These are phyloP conservation scores for Operophtera brumata DNA, from an alignment of 2,888 invertebrate genomes.

Conservation along the genomic window DNA sequence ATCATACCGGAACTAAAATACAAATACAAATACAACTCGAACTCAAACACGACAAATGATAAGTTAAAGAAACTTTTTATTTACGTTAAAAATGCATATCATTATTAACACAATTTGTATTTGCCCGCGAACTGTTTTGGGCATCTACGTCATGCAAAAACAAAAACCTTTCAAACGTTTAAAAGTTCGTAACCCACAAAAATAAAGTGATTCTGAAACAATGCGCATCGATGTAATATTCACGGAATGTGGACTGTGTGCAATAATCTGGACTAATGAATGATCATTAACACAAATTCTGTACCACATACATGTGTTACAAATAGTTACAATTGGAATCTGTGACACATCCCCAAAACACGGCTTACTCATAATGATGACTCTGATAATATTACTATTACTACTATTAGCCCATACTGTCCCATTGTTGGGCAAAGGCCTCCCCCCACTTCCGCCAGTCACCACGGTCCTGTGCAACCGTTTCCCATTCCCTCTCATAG, in stretches of 20 bases:
- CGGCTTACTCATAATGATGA: conserved; percentile 27
- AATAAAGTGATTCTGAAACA: conserved; percentile 20
- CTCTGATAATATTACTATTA: conserved; percentile 26
- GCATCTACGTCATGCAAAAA: conserved; percentile 12
- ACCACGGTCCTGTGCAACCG: no score
- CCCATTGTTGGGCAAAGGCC: no score
- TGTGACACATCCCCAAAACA: conserved; percentile 34
- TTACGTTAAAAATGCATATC: conserved; percentile 12
- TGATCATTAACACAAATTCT: conserved; percentile 27
- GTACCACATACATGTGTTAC: conserved; percentile 19
- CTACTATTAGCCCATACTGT: no score
- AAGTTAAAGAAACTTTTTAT: conserved; percentile 1
- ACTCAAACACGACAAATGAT: background rate
- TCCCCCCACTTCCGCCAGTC: no score
- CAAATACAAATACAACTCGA: no score
- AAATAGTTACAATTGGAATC: conserved; percentile 21
- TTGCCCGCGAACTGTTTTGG: conserved; percentile 16
- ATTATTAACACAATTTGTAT: conserved; percentile 13
- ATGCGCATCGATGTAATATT: conserved; percentile 25
- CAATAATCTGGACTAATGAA: conserved; percentile 38
- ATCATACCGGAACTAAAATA: no score
- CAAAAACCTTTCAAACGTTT: conserved; percentile 9
- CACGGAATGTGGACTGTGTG: conserved; percentile 40
- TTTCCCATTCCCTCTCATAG: no score
- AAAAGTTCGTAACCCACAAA: background rate